phyloP scores from a whole-genome alignment of 1,140 invertebrate genomes.

The Papilio dardanus region DNA sequence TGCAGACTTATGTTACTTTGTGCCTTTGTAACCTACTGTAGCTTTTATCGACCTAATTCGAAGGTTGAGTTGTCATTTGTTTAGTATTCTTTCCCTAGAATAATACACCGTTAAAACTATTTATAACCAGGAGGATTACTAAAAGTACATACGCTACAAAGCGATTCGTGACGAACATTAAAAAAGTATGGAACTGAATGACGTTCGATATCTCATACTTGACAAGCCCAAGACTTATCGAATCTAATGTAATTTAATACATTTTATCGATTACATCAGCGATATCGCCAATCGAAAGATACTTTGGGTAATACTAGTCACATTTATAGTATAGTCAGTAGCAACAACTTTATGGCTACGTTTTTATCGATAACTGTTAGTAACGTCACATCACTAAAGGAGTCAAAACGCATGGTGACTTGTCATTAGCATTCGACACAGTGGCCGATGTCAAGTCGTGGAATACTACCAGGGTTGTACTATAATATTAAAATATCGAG shows the following conservation, averaged over 20 bases:
- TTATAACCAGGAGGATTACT: no score
- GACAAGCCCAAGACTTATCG: no score
- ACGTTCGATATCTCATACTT: no score
- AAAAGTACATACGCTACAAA: no score
- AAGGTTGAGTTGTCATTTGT: not conserved
- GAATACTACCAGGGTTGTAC: slow-evolving; percentile 35
- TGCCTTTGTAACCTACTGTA: not conserved
- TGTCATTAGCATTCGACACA: slow-evolving; percentile 55
- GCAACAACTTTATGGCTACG: not conserved
- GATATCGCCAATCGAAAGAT: no score
- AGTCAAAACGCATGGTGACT: slow-evolving; percentile 33
- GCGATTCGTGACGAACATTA: no score
- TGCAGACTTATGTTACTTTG: not conserved
- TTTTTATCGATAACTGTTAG: slow-evolving; percentile 18
- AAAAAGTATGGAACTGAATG: no score
- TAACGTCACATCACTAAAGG: slow-evolving; percentile 38
- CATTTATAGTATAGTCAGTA: no score
- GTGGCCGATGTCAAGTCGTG: slow-evolving; percentile 41
- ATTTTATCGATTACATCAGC: no score
- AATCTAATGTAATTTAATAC: no score
- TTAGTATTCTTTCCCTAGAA: not conserved
- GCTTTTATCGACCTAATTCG: not conserved
- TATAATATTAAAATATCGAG: slow-evolving; percentile 22
- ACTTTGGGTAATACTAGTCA: no score
- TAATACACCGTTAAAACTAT: no score